Base-by-base conservation (phyloP, 2,797 vertebrate species). In the Siniperca obscura region DNA sequence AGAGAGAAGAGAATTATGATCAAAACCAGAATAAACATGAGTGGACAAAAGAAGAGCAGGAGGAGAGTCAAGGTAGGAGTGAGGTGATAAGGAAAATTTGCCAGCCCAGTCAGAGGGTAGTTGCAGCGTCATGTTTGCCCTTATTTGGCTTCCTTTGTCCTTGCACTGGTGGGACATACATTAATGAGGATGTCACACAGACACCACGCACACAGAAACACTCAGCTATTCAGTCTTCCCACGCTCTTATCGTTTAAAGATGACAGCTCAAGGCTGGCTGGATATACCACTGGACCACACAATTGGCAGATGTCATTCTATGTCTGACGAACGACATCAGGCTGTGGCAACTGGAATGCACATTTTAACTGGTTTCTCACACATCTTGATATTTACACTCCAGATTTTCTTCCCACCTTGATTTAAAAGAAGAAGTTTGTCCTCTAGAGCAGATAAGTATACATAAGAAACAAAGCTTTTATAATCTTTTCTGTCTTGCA, bases 91-190 rank as follows among this genome's bases (percentile, higher is more conserved):
- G 70, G 76, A 70, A 78, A 77, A 85, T 60, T 46, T 74, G 73
- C 81, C 46, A 70, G 71, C 38, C 61, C 40, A 56, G 57, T n/a
- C n/a, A 71, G 66, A 52, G 52, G 53, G 82, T 36, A 86, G 77
- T 38, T 89, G 89, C 88, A 80, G 80, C 13, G 84, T 92, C 87
- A 87, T 82, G 80, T 81, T 90, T 89, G 88, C 90, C 91, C 89
- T 90, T 88, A 86, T 84, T 90, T 87, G 74, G 69, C 81, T 75
- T 38, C 27, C 34, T 61, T 67, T 76, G 89, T 89, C 93, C 93
- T 93, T 93, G 88, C 53, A 38, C 83, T 42, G 74, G 70, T 71
- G 72, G 64, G 81, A 84, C 81, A 61, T 79, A 86, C 84, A 91
- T 89, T 90, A 89, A 88, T 69, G 59, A 78, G 79, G 68, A 67